Conservation (phyloP, 2,888 invertebrate genomes). For the Thymelicus lineola region DNA sequence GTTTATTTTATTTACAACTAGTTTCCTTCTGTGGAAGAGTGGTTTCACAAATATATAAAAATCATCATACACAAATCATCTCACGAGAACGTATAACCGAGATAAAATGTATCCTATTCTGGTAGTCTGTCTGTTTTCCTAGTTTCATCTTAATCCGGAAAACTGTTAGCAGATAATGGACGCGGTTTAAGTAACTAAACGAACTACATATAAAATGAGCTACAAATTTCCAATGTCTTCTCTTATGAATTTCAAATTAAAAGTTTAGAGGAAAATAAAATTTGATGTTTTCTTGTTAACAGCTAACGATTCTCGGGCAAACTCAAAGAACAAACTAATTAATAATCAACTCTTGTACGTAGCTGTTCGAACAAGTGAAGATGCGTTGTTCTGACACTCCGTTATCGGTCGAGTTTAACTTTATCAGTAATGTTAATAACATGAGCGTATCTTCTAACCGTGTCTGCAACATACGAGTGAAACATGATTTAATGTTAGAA, state of each 20-base stretch:
- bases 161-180: too few species aligned
- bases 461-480: neutral
- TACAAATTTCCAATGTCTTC: neutral
- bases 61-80: too few species aligned
- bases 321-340: conserved; percentile 20
- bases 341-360: conserved; percentile 14
- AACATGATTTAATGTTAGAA: neutral
- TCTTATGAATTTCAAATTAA: neutral
- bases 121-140: too few species aligned
- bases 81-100: too few species aligned
- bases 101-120: too few species aligned
- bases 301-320: neutral
- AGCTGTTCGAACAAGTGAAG: conserved; percentile 1
- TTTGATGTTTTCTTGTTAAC: conserved; percentile 16
- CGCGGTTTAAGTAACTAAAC: too few species aligned
- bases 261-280: neutral
- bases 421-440: conserved; percentile 19
- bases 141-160: too few species aligned
- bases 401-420: conserved; percentile 12
- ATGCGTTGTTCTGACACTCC: conserved; percentile 24
- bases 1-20: too few species aligned
- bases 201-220: too few species aligned
- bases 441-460: conserved; percentile 4
- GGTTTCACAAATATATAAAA: too few species aligned
- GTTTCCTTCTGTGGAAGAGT: too few species aligned